A percentile compares a stretch with the other conserved stretches of the same genome.
These are phyloP conservation scores for Chrysolina haemoptera DNA, from an alignment of 2,888 invertebrate genomes.

Conservation along the genomic window DNA sequence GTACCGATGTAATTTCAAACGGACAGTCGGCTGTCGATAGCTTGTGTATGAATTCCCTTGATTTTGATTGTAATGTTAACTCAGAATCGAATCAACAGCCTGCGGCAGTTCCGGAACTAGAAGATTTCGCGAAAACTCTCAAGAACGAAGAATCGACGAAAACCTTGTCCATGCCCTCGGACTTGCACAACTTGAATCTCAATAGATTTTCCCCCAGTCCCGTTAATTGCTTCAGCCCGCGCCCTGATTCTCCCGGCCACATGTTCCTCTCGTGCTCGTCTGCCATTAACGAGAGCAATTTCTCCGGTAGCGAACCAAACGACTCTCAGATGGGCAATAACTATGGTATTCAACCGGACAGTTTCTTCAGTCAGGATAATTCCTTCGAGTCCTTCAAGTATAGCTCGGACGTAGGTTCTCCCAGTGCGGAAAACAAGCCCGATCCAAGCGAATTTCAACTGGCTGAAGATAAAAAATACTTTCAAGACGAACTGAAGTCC, in stretches of 20 bases:
- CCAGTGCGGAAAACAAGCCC: conserved; percentile 2
- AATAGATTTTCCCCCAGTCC: conserved; percentile 46
- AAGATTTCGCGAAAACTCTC: conserved; percentile 53
- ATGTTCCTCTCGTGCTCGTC: conserved; percentile 34
- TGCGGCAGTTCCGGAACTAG: conserved; percentile 53
- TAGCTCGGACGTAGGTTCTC: neutral
- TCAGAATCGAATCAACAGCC: conserved; percentile 42
- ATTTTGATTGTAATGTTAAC: conserved; percentile 15
- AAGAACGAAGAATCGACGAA: conserved; percentile 49
- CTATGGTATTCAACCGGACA: conserved; percentile 13
- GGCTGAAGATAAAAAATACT: neutral
- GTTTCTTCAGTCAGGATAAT: neutral
- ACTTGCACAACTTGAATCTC: conserved; percentile 40
- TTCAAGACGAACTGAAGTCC: conserved; percentile 21
- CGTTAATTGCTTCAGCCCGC: conserved; percentile 39
- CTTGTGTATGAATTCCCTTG: conserved; percentile 1
- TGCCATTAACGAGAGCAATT: neutral
- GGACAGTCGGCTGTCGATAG: neutral
- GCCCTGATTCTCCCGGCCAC: conserved; percentile 37
- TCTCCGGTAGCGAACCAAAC: conserved; percentile 10
- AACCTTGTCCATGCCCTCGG: conserved; percentile 36
- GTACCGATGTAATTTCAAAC: neutral
- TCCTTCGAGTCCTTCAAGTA: conserved; percentile 10
- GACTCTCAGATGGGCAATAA: conserved; percentile 12
- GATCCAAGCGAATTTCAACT: neutral